phyloP scores from a whole-genome alignment of 2,888 invertebrate species.

The Hemicrepidius hirtus region DNA sequence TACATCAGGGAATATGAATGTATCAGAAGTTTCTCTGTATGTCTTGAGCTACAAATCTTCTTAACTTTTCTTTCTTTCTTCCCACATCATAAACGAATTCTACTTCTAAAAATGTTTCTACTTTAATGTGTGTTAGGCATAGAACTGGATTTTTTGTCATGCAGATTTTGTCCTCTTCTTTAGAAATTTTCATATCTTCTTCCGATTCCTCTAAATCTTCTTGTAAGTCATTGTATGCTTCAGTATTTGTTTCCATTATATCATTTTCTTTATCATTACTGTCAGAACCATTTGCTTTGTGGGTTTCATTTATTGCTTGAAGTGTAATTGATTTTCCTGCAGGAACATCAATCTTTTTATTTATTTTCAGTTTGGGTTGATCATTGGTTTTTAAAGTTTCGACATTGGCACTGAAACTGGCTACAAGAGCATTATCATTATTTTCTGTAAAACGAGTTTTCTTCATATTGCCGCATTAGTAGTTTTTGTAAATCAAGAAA shows the following conservation, averaged over 20 bases:
- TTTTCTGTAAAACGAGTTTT: conserved; percentile 6
- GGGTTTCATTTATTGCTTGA: background rate
- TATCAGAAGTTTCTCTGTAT: no score
- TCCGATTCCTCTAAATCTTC: background rate
- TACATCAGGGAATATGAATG: no score
- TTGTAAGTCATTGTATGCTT: background rate
- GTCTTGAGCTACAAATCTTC: no score
- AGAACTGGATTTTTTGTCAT: background rate
- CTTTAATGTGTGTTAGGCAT: background rate
- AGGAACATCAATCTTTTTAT: conserved; percentile 3
- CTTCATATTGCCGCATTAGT: no score
- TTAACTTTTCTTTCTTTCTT: background rate
- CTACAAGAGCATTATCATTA: conserved; percentile 7
- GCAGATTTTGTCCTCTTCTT: background rate
- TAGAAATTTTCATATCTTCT: background rate
- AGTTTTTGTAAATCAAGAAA: no score
- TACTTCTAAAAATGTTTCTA: no score
- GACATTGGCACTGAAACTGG: background rate
- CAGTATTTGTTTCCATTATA: background rate
- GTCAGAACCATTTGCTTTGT: background rate
- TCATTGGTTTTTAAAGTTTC: background rate
- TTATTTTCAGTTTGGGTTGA: background rate
- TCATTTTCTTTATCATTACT: background rate
- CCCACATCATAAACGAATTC: no score
- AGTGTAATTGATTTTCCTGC: conserved; percentile 1